phyloP scores from a whole-genome alignment of 2,113 vertebrate genomes.

The Pholis gunnellus region DNA sequence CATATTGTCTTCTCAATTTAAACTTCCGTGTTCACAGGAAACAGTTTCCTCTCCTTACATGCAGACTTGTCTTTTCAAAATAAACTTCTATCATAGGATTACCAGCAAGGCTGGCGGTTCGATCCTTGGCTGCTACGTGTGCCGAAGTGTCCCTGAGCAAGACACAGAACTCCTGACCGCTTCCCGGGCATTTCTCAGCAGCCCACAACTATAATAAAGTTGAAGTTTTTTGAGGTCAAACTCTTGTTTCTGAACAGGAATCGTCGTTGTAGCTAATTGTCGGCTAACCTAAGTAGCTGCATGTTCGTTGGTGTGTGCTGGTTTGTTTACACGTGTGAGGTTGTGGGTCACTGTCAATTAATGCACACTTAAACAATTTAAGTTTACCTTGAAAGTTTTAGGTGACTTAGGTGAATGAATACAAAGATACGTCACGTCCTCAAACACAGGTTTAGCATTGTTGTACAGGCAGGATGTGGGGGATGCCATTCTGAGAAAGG shows the following conservation, averaged over 20 bases:
- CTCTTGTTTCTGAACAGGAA: not conserved
- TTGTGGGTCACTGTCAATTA: not conserved
- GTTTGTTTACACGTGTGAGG: not conserved
- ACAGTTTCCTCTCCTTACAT: not conserved
- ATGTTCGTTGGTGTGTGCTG: not conserved
- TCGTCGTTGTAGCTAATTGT: not conserved
- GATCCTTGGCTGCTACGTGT: too few relatives aligned
- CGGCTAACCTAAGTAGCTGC: not conserved
- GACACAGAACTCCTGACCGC: too few relatives aligned
- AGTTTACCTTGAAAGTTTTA: not conserved
- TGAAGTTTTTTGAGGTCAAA: not conserved
- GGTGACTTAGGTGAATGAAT: too few relatives aligned
- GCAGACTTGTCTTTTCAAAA: not conserved
- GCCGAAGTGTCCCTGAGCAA: too few relatives aligned
- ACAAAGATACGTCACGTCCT: slow-evolving; percentile 63
- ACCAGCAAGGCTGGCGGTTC: too few relatives aligned
- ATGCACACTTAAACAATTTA: not conserved
- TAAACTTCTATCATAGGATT: not conserved
- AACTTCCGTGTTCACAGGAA: not conserved
- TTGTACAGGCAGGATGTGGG: slow-evolving; percentile 90
- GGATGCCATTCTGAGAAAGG: slow-evolving; percentile 86
- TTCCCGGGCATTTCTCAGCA: too few relatives aligned
- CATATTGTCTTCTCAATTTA: not conserved
- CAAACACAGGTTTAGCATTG: slow-evolving; percentile 85
- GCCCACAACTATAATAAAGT: too few relatives aligned